Base-by-base conservation (phyloP, 2,113 vertebrate species). In the Axis porcinus region DNA sequence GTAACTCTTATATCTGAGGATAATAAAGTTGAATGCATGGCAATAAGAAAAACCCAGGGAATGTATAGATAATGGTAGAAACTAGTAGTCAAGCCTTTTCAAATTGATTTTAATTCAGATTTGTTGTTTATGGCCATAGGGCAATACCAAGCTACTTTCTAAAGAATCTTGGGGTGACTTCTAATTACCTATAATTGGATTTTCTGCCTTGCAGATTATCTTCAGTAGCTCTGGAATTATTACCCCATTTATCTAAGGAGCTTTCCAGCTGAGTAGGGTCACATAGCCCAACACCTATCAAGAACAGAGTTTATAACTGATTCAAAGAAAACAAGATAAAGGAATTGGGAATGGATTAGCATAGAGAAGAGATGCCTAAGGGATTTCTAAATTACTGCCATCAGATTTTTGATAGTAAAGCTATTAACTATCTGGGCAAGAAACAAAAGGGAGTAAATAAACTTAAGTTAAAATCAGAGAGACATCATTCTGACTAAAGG, bases 1-100 rank as follows among this genome's bases (percentile, higher is more conserved):
- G 90, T 99, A 99, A 54, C 98, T 99, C 88, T 98, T 95, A 83
- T 98, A 98, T 98, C 99, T 99, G 96, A 99, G 98, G 91, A 99
- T 98, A 8, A 99, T 99, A 95, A 99, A 99, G 98, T 99, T 99
- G 97, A 99, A 99, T 98, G 99, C 0, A 97, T 93, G 0, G 94
- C 91, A 16, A 95, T 88, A 25, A 98, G 91, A 60, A 97, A 94
- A 50, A 98, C 98, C 98, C 99, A 96, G 0, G 96, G 79, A 88
- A 98, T 95, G 97, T 98, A 94, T 57, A 98, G 98, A 97, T 92
- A 6, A 98, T 60, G 88, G 78, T 45, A 94, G 30, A 86, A 97
- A 76, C 82, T 19, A 87, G 43, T 25, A 64, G 13, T 86, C 79
- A 84, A 2, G 0, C 60, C 33, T 89, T 43, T 93, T 79, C 60